A percentile compares a stretch with the other conserved stretches of the same genome.
These are phyloP conservation scores for Myotis myotis DNA, from an alignment of 2,797 vertebrate genomes.

Conservation along the genomic window DNA sequence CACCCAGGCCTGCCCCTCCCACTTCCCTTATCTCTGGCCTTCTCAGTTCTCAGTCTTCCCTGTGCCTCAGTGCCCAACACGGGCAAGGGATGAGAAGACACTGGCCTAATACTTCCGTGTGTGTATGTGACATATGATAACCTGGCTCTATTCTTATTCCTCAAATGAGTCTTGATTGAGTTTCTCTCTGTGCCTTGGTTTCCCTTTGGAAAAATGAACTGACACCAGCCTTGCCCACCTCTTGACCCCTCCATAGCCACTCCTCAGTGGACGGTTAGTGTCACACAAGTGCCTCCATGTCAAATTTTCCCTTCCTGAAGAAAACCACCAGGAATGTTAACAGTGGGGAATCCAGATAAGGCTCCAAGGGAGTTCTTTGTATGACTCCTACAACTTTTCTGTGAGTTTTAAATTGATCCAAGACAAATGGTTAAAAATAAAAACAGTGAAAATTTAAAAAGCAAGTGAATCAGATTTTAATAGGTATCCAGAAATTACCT, in stretches of 20 bases:
- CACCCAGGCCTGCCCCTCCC: neutral
- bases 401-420: neutral
- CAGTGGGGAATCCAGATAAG: neutral
- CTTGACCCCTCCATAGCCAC: neutral
- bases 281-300: neutral
- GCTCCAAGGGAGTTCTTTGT: neutral
- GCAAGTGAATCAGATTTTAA: neutral
- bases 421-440: neutral
- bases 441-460: neutral
- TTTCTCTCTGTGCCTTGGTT: neutral
- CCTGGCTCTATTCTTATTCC: neutral
- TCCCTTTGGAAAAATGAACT: slow-evolving; percentile 15
- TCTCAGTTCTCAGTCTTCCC: neutral
- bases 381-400: neutral
- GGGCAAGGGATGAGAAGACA: neutral
- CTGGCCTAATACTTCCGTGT: neutral
- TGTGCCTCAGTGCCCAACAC: neutral
- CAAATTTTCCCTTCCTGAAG: neutral
- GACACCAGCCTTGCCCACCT: neutral
- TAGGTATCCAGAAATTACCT: neutral
- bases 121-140: neutral
- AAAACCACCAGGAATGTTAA: neutral
- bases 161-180: neutral
- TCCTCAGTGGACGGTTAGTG: neutral
- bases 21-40: neutral